phyloP scores from a whole-genome alignment of 2,888 invertebrate species.

The Gari tellinella region DNA sequence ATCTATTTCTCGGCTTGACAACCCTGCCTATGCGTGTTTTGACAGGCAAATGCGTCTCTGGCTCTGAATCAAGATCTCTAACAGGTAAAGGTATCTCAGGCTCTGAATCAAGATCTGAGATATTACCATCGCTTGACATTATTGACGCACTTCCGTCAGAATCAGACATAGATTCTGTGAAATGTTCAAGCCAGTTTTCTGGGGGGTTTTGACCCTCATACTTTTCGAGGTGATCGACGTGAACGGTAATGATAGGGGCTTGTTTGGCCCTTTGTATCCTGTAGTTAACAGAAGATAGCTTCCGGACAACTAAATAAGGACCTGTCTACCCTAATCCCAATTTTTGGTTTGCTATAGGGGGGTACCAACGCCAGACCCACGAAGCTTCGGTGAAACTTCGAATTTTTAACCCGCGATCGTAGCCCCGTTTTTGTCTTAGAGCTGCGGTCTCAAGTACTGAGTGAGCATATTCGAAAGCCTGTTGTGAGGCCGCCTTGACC shows the following conservation, averaged over 20 bases:
- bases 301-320: conserved; percentile 6
- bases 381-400: neutral
- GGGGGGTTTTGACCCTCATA: conserved; percentile 3
- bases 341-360: conserved; percentile 14
- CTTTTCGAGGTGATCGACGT: neutral
- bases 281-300: neutral
- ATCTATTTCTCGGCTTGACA: no score
- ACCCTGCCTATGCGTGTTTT: no score
- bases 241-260: neutral
- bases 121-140: no score
- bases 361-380: conserved; percentile 29
- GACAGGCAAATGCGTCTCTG: no score
- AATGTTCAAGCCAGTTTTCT: neutral
- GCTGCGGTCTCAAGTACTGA: conserved; percentile 3
- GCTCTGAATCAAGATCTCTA: no score
- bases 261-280: neutral
- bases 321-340: conserved; percentile 15
- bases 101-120: no score
- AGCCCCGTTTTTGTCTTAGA: conserved; percentile 13
- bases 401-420: conserved; percentile 17
- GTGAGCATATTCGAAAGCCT: conserved; percentile 14
- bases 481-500: conserved; percentile 10
- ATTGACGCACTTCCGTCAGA: no score
- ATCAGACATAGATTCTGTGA: no score
- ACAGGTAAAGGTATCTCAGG: no score